These are phyloP conservation scores for Aphodius sticticus DNA, from an alignment of 2,888 invertebrate species.

Conservation along the genomic window DNA sequence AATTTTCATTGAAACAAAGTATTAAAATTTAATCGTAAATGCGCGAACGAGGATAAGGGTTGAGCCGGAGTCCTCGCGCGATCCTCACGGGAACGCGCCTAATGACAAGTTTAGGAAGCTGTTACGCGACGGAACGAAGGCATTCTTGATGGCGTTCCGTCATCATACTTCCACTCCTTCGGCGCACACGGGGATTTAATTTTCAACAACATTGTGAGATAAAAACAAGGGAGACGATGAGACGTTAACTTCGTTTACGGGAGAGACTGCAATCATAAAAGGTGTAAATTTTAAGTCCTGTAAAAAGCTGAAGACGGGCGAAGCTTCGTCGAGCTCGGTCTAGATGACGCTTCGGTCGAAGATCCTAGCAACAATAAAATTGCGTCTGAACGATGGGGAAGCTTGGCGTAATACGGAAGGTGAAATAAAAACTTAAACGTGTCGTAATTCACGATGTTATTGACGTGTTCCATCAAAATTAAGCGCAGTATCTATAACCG, in stretches of 20 bases:
- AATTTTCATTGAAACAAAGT: conserved; percentile 43
- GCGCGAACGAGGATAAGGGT: conserved; percentile 32
- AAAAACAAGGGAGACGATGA: conserved; percentile 53
- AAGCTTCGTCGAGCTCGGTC: background rate
- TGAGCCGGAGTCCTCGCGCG: conserved; percentile 25
- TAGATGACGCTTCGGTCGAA: background rate
- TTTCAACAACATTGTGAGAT: conserved; percentile 52
- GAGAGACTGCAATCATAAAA: conserved; percentile 47
- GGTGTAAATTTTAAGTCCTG: conserved; percentile 47
- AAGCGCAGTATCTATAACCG: no score
- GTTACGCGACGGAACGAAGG: conserved; percentile 33
- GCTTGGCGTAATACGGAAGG: background rate
- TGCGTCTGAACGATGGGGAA: background rate
- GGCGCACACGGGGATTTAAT: conserved; percentile 49
- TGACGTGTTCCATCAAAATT: no score
- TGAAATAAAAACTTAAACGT: background rate
- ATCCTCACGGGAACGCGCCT: conserved; percentile 31
- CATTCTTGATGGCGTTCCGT: background rate
- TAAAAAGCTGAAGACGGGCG: conserved; percentile 27
- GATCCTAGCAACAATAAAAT: background rate
- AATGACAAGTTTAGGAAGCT: conserved; percentile 43
- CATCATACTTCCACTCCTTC: conserved; percentile 11
- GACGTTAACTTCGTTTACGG: conserved; percentile 53
- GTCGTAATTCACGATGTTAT: background rate
- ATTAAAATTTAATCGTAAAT: conserved; percentile 43